phyloP scores from a whole-genome alignment of 2,888 invertebrate species.

The Eupelmus urozonus region DNA sequence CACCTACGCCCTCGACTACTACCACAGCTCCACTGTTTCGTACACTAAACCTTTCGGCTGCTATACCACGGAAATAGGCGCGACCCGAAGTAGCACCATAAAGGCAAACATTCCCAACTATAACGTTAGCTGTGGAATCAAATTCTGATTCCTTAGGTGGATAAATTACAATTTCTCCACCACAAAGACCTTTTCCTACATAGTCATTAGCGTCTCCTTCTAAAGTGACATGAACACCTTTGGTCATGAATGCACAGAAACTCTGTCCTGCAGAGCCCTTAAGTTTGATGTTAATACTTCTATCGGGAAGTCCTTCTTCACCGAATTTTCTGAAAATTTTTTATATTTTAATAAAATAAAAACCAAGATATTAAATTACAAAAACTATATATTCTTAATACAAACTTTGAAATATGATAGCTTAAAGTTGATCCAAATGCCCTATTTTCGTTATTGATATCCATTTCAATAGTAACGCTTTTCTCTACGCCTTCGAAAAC shows the following conservation, averaged over 20 bases:
- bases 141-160: constrained; percentile 93
- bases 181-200: constrained; percentile 97
- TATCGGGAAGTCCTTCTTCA: constrained; percentile 90
- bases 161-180: constrained; percentile 94
- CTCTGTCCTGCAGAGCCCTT: constrained; percentile 98
- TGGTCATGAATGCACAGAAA: constrained; percentile 97
- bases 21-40: constrained; percentile 97
- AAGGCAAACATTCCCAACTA: constrained; percentile 98
- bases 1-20: constrained; percentile 98
- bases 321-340: constrained; percentile 85
- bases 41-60: constrained; percentile 98
- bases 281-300: constrained; percentile 88
- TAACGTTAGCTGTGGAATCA: constrained; percentile 95
- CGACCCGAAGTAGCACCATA: constrained; percentile 98
- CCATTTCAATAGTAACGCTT: constrained; percentile 85
- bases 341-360: constrained; percentile 57
- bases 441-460: constrained; percentile 93
- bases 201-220: constrained; percentile 99
- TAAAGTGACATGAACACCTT: constrained; percentile 92
- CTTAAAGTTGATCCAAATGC: constrained; percentile 96
- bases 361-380: not conserved
- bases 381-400: constrained; percentile 56
- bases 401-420: constrained; percentile 95
- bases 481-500: constrained; percentile 87
- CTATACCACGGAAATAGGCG: constrained; percentile 97